phyloP scores from a whole-genome alignment of 2,113 vertebrate species.

The Silurus asotus region DNA sequence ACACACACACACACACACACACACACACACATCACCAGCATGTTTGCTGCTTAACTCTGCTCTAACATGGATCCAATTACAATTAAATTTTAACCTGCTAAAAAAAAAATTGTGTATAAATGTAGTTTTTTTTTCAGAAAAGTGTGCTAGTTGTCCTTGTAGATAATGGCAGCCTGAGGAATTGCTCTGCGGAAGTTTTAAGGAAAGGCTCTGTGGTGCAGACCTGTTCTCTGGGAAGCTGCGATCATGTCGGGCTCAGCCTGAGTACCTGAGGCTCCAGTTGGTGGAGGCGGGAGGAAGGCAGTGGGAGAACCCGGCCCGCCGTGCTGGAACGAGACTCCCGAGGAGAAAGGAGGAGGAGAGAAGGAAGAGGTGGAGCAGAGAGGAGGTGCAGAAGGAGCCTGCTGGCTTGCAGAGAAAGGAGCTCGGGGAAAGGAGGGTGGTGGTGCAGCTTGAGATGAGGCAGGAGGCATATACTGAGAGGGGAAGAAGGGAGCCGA shows the following conservation, averaged over 20 bases:
- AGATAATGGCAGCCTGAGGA: background rate
- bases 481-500: constrained; percentile 61
- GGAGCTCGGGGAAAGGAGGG: constrained; percentile 63
- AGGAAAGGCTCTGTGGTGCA: constrained; percentile 70
- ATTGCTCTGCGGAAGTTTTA: constrained; percentile 25
- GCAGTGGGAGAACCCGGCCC: constrained; percentile 87
- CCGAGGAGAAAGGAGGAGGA: constrained; percentile 69
- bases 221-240: constrained; percentile 89
- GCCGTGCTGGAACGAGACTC: constrained; percentile 87
- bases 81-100: background rate
- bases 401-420: constrained; percentile 62
- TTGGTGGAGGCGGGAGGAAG: constrained; percentile 73
- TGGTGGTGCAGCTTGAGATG: constrained; percentile 61
- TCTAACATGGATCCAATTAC: background rate
- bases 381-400: constrained; percentile 62
- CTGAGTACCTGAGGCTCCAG: constrained; percentile 93
- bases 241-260: constrained; percentile 78
- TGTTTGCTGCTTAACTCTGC: background rate
- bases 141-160: background rate
- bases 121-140: background rate
- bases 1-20: background rate
- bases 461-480: constrained; percentile 71
- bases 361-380: constrained; percentile 62
- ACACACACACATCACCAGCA: background rate
- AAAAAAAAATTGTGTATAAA: background rate